Evolutionary conservation across 2,113 vertebrate genomes (phyloP).

Genomic region (Caretta caretta): DNA sequence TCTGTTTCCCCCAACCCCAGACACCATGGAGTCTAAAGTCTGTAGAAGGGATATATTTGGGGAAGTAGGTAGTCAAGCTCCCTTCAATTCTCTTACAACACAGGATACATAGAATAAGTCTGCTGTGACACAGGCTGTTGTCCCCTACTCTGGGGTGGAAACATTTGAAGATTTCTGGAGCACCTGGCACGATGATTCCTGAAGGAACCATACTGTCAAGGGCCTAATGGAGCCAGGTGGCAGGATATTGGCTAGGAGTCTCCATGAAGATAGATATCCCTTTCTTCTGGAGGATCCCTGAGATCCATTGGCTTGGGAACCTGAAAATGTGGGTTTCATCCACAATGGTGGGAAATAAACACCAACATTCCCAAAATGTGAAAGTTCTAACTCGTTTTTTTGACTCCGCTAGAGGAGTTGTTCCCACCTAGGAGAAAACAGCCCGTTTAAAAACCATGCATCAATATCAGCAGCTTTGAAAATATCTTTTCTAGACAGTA

Average conservation of each 20-base stretch:
- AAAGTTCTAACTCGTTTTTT: neutral
- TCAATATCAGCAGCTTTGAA: neutral
- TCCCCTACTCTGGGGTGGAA: neutral
- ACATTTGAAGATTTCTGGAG: neutral
- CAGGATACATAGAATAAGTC: neutral
- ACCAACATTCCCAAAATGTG: neutral
- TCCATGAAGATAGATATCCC: neutral
- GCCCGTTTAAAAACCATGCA: neutral
- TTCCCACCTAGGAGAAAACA: neutral
- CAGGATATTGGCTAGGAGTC: neutral
- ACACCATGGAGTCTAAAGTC: neutral
- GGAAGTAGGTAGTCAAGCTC: neutral
- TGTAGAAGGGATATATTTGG: fast-evolving
- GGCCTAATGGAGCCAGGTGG: neutral
- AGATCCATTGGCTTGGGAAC: neutral
- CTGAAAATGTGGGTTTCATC: neutral
- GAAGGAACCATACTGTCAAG: neutral
- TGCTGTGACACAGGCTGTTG: neutral
- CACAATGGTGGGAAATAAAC: neutral
- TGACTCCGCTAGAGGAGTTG: neutral
- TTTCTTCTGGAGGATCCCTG: neutral
- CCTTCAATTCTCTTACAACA: neutral
- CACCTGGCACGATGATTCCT: neutral
- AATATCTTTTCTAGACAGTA: neutral
- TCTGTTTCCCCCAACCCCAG: neutral